Evolutionary conservation across 2,113 vertebrate genomes (phyloP).

Genomic region (Psilopogon haemacephalus): DNA sequence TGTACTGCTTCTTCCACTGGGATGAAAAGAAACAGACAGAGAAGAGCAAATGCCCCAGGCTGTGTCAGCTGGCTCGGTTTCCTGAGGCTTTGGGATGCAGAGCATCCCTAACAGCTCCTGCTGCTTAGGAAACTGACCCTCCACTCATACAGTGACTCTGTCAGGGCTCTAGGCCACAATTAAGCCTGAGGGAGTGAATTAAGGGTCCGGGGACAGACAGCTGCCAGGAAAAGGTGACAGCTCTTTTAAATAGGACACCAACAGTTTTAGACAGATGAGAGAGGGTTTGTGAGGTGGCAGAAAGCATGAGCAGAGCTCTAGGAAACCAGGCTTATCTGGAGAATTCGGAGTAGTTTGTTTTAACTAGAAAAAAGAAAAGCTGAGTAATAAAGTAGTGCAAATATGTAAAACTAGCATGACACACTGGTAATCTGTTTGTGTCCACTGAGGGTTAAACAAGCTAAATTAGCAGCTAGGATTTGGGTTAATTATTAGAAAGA

Average conservation of each 20-base stretch:
- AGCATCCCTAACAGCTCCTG: not conserved
- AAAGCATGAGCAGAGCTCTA: not conserved
- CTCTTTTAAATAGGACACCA: not conserved
- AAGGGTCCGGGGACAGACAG: not conserved
- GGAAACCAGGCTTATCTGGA: not conserved
- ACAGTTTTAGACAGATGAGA: not conserved
- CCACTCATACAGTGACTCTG: not conserved
- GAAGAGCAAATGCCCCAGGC: not conserved
- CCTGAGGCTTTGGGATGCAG: not conserved
- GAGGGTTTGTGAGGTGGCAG: not conserved
- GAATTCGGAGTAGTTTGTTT: not conserved
- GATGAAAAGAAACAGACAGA: not conserved
- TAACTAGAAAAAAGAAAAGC: not conserved
- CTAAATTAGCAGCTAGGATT: constrained; percentile 39
- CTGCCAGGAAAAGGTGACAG: not conserved
- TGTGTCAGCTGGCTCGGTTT: not conserved
- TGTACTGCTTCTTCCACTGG: fast-evolving
- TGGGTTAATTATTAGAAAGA: constrained; percentile 59
- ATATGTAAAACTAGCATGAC: constrained; percentile 16
- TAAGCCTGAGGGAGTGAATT: not conserved
- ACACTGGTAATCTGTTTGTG: not conserved
- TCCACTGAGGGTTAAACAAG: constrained; percentile 42
- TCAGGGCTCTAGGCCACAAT: not conserved
- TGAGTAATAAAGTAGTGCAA: not conserved
- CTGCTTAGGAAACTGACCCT: not conserved